These are phyloP conservation scores for Dunckerocampus dactyliophorus DNA, from an alignment of 2,113 vertebrate species.

Conservation along the genomic window DNA sequence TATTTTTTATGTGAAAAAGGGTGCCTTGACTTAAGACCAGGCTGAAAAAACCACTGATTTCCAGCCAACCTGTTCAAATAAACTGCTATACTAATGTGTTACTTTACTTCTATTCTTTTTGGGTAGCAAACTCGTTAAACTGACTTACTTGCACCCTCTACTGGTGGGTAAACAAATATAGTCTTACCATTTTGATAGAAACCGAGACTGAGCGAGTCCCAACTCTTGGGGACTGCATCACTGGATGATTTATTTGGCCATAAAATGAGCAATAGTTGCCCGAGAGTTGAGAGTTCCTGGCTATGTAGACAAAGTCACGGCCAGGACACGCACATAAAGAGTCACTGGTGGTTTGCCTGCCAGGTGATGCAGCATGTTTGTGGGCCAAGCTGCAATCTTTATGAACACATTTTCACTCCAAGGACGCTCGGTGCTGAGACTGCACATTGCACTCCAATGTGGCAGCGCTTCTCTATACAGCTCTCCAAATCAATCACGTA, in stretches of 20 bases:
- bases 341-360: slow-evolving; percentile 16
- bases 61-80: too few relatives aligned
- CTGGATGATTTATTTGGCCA: slow-evolving; percentile 1
- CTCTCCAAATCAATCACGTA: not conserved
- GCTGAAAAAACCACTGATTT: too few relatives aligned
- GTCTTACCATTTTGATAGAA: too few relatives aligned
- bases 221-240: too few relatives aligned
- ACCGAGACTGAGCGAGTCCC: too few relatives aligned
- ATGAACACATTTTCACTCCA: slow-evolving; percentile 1
- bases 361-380: slow-evolving; percentile 34
- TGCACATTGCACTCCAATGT: not conserved
- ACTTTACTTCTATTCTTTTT: too few relatives aligned
- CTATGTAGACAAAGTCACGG: slow-evolving; percentile 61
- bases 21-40: too few relatives aligned
- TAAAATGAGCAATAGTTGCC: slow-evolving; percentile 29
- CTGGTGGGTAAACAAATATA: too few relatives aligned
- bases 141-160: too few relatives aligned
- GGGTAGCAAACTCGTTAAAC: too few relatives aligned
- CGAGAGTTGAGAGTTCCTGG: slow-evolving; percentile 29
- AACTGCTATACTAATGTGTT: too few relatives aligned
- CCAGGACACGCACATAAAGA: slow-evolving; percentile 16
- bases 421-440: not conserved
- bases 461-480: not conserved
- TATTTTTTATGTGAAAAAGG: too few relatives aligned
- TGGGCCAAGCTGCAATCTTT: slow-evolving; percentile 26